A percentile compares a stretch with the other conserved stretches of the same genome.
phyloP scores from a whole-genome alignment of 2,797 vertebrate species.

The Epinephelus awoara region DNA sequence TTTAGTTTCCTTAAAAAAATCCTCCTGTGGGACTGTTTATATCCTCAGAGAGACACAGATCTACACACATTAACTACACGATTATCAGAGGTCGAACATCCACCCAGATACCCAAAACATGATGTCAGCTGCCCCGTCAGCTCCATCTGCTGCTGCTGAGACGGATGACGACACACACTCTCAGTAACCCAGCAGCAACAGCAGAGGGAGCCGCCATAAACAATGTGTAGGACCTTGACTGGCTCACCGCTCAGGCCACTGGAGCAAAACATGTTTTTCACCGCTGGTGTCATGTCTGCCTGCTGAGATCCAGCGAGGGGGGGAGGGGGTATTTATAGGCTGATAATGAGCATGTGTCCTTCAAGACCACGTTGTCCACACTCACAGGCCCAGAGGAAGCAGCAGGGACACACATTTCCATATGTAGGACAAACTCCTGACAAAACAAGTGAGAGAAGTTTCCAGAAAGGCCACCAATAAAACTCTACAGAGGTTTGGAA shows the following conservation, averaged over 20 bases:
- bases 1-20: too few relatives aligned
- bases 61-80: too few relatives aligned
- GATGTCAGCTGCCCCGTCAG: too few relatives aligned
- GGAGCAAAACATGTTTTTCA: slow-evolving; percentile 72
- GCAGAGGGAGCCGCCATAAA: slow-evolving; percentile 54
- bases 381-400: slow-evolving; percentile 11
- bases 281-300: slow-evolving; percentile 18
- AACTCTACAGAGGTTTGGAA: slow-evolving; percentile 56
- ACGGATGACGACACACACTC: too few relatives aligned
- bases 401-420: background rate
- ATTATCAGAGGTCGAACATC: too few relatives aligned
- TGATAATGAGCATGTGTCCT: slow-evolving; percentile 55
- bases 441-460: background rate
- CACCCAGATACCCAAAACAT: too few relatives aligned
- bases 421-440: slow-evolving; percentile 6
- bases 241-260: background rate
- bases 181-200: background rate
- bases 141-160: too few relatives aligned
- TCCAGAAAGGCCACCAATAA: slow-evolving; percentile 7
- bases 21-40: too few relatives aligned
- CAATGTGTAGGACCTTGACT: background rate
- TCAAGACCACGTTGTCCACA: slow-evolving; percentile 43
- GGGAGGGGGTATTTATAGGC: slow-evolving; percentile 67
- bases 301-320: slow-evolving; percentile 25
- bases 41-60: too few relatives aligned